Evolutionary conservation across 2,888 invertebrate genomes (phyloP), one percentile per base, ranked within the genome.

Genomic region (Aporophyla lueneburgensis): DNA sequence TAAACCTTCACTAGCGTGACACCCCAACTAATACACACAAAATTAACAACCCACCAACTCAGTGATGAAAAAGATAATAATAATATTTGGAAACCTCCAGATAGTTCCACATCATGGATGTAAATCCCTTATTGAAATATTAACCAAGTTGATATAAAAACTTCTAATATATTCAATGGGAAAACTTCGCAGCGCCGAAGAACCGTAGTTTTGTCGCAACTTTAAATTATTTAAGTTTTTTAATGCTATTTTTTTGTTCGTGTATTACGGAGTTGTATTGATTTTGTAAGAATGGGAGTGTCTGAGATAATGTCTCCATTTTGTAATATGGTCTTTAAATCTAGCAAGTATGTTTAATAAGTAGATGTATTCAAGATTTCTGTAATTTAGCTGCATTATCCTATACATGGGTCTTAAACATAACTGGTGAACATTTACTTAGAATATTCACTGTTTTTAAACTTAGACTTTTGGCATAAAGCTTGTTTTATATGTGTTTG

Each of bases 81-180:
- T 72, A 61, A 86, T 83, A 67, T 78, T 80, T 43, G 7, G 12
- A n/a, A 68, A 71, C n/a, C 72, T 24, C 27, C 16, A 65, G 70
- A 87, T 88, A 85, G 87, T 88, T 83, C 40, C 74, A 78, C 81
- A 83, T 86, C 78, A 84, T 80, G 83, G 86, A 89, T 89, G 87
- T 84, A 89, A 89, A 89, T 89, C 77, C 43, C 71, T 86, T 85
- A 89, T 88, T 86, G 87, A 89, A 89, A 87, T 86, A 83, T 83
- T 86, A 87, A 89, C 83, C 69, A 80, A 88, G 68, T 81, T 82
- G 80, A 86, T 86, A 83, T 76, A 80, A 83, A 89, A 87, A 87
- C 74, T 90, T 88, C 43, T 88, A 88, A 88, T 86, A 51, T 88
- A 89, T 89, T 86, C 86, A 86, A 87, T 88, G 80, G 85, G 65